Conservation (phyloP, 2,797 vertebrate genomes). For the Lates japonicus region DNA sequence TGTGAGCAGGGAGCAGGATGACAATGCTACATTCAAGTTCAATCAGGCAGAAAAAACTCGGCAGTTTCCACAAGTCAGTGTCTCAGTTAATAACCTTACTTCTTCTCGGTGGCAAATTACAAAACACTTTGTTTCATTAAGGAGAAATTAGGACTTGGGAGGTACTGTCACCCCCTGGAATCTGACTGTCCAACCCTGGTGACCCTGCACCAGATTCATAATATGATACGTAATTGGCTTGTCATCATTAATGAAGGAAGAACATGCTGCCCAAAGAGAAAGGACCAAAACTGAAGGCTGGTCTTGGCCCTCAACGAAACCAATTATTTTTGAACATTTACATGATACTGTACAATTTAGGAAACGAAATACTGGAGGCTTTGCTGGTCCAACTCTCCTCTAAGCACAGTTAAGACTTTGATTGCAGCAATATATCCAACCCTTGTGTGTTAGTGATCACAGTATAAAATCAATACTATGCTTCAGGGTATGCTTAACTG, state of each 20-base stretch:
- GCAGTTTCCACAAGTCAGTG: too few relatives aligned
- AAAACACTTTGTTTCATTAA: not conserved
- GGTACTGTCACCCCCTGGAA: not conserved
- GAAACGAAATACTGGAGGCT: not conserved
- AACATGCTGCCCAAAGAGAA: constrained; percentile 11
- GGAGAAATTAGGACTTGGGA: not conserved
- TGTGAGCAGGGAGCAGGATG: not conserved
- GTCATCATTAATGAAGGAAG: constrained; percentile 25
- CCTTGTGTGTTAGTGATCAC: constrained; percentile 23
- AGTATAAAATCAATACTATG: constrained; percentile 58
- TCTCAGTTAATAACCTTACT: too few relatives aligned
- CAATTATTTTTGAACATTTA: constrained; percentile 27
- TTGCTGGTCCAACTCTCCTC: not conserved
- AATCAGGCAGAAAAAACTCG: not conserved
- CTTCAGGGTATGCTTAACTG: constrained; percentile 47
- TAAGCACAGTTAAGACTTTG: constrained; percentile 40
- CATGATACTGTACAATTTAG: not conserved
- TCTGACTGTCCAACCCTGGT: not conserved
- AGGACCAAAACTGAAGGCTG: not conserved
- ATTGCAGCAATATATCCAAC: constrained; percentile 47
- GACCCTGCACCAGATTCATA: not conserved
- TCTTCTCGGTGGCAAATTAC: not conserved
- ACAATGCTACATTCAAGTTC: not conserved
- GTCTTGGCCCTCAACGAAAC: constrained; percentile 3
- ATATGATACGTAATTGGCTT: constrained; percentile 10